phyloP scores from a whole-genome alignment of 2,797 vertebrate species.

The Muscicapa striata region DNA sequence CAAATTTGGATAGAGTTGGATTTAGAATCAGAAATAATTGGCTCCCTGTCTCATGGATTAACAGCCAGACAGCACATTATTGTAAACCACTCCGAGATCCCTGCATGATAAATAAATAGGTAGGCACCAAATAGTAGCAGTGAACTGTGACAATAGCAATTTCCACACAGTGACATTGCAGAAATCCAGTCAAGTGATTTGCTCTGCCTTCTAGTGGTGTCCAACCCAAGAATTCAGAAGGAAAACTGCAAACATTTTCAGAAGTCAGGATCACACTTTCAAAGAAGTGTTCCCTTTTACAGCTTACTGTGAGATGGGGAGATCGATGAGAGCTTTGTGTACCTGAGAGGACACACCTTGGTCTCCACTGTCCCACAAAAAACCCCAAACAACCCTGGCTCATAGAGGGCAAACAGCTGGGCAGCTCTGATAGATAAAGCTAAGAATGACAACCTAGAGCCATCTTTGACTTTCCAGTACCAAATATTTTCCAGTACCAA shows the following conservation, averaged over 20 bases:
- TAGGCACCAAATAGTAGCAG: not conserved
- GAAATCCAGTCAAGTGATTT: not conserved
- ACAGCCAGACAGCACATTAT: not conserved
- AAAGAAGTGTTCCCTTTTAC: not conserved
- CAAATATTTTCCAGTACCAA: not conserved
- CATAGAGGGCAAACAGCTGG: not conserved
- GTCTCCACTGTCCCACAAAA: not conserved
- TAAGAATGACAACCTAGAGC: not conserved
- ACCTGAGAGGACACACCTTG: not conserved
- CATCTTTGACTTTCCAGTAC: not conserved
- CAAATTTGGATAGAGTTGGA: not conserved
- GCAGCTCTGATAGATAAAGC: not conserved
- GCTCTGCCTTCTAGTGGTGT: not conserved
- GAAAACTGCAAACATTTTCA: not conserved
- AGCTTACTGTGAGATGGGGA: not conserved
- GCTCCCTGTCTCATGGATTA: not conserved
- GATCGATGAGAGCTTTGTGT: not conserved
- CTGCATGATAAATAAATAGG: conserved; percentile 6
- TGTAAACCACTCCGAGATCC: not conserved
- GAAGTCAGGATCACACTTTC: not conserved
- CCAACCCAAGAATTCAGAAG: not conserved
- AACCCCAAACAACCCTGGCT: not conserved
- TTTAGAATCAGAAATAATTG: not conserved
- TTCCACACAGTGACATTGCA: not conserved
- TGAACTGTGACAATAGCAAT: not conserved